Base-by-base conservation (phyloP, 2,888 invertebrate genomes). In the Stenchaetothrips biformis region DNA sequence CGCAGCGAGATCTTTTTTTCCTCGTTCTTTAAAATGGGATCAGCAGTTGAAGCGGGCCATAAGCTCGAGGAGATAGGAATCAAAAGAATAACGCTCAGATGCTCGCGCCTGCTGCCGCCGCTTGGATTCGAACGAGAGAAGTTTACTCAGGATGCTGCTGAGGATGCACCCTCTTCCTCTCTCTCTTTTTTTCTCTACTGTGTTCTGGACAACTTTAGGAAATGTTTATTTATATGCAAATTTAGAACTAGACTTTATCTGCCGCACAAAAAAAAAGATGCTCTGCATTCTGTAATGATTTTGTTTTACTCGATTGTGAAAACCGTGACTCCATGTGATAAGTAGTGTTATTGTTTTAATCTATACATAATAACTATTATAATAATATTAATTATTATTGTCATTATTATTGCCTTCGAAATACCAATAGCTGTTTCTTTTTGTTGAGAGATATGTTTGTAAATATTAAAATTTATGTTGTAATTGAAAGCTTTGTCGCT, bases 381-480 rank as follows among this genome's bases (percentile, higher is more conserved):
- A 9, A 53, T 9, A 53, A 53, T 7, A 74, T 74, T 11, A 25
- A 25, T 74, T 9, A 74, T 74, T 74, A 74, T 74, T 25, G 37
- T 37, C 37, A 67, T 62, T 16, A 67, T 67, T 67, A 67, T 67
- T 25, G 21, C 21, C 25, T 21, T 37, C n/a, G 25, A 7, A 25
- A 25, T 25, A 21, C 25, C 21, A 74, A 74, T 25, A 25, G 67
- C 67, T 74, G 67, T 74, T 74, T 21, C 67, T 67, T 67, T 74
- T 25, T 74, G 67, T 74, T 74, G 67, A 74, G 25, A 74, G 25
- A 25, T 37, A 37, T 21, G 21, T 74, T 74, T 74, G 67, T 74
- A 74, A 74, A 74, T 74, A 74, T 25, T 53, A 74, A 74, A 74
- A 21, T 74, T 74, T 74, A 74, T 74, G 67, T 74, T 74, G 25